These are phyloP conservation scores for Chaetodon trifascialis DNA, from an alignment of 2,113 vertebrate genomes.

Conservation along the genomic window DNA sequence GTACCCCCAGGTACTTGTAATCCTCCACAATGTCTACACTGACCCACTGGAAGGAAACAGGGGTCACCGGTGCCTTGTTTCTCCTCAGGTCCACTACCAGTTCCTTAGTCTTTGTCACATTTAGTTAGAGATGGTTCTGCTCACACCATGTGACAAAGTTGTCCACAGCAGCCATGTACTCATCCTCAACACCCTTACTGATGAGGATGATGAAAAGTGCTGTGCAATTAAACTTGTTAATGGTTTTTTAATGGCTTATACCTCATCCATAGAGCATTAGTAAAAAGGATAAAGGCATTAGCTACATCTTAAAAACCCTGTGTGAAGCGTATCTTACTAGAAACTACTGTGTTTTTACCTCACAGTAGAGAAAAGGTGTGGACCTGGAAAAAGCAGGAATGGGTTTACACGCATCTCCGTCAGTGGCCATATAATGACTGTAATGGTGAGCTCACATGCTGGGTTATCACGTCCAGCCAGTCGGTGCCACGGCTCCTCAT, in stretches of 20 bases:
- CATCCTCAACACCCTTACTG: too few relatives aligned
- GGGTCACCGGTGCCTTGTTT: too few relatives aligned
- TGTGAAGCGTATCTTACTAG: neutral
- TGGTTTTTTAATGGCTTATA: neutral
- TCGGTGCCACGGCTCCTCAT: conserved; percentile 41
- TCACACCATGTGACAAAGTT: too few relatives aligned
- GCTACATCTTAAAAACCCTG: neutral
- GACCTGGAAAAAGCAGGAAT: conserved; percentile 2
- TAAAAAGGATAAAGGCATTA: conserved; percentile 6
- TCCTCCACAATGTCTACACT: too few relatives aligned
- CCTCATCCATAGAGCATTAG: neutral
- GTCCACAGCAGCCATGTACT: too few relatives aligned
- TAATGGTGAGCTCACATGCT: conserved; percentile 42
- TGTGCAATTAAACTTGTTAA: neutral
- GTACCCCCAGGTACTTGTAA: too few relatives aligned
- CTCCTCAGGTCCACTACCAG: too few relatives aligned
- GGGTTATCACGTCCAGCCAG: conserved; percentile 59
- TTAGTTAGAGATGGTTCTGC: too few relatives aligned
- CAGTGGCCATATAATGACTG: conserved; percentile 48
- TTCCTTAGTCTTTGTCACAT: too few relatives aligned
- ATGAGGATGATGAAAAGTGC: neutral
- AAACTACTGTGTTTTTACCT: conserved; percentile 13
- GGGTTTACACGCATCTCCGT: conserved; percentile 14
- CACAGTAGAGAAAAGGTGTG: conserved; percentile 11
- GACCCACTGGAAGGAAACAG: too few relatives aligned